Evolutionary conservation across 2,888 invertebrate species (phyloP), one percentile per base, ranked within the genome.

Genomic region (Unio delphinus): DNA sequence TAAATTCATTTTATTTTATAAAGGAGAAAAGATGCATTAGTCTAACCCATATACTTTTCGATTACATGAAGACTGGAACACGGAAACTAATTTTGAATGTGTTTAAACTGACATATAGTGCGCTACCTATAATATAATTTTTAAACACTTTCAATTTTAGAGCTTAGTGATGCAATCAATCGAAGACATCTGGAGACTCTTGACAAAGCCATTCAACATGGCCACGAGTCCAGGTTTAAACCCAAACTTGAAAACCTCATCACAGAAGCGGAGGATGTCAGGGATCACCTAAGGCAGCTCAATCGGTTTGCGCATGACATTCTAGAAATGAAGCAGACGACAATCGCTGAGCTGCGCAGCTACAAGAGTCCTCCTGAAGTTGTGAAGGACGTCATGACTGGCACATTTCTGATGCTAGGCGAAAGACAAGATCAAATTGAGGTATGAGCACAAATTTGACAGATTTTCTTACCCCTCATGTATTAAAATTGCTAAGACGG

Each of bases 281-380:
- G 76, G 18, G 68, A 80, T 8, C 80, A 82, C 56, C 73, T 82
- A 55, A 63, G 64, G 34, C 72, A 74, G 30, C 70, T 83, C 34
- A 70, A 80, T 66, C 67, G 70, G 17, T 78, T 78, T 64, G 74
- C 80, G 4, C 80, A 81, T 63, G 76, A 80, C 20, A 68, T 82
- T 17, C 72, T 82, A 18, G 74, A 78, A 57, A 80, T 82, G 79
- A 78, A 79, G 55, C 80, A 79, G 62, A 23, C 81, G 30, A 81
- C 81, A 1, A 77, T 82, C 62, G 70, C 81, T 0, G 82, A 82
- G 64, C 63, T 82, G n/a, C 71, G 69, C n/a, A 78, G 73, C 64
- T 82, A 79, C 65, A 78, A 74, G 62, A 64, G 67, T 23, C 80
- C 81, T 1, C 71, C 67, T 15, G 62, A 61, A 20, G 58, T 78